Evolutionary conservation across 2,113 vertebrate species (phyloP).

Genomic region (Gobius niger): DNA sequence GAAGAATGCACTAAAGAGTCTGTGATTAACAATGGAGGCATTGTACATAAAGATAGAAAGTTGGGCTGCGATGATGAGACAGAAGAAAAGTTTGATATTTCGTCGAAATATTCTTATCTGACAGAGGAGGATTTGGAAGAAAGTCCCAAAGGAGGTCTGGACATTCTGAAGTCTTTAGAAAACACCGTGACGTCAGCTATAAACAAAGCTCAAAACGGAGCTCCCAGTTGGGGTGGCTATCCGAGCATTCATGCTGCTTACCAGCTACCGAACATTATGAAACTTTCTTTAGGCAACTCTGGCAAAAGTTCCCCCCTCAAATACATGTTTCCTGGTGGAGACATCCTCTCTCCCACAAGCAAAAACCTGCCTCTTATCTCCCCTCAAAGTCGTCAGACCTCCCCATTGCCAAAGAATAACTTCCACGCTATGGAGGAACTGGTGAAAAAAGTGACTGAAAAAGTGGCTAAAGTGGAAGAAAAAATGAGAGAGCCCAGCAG

Average conservation of each 20-base stretch:
- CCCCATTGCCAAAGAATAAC: conserved; percentile 92
- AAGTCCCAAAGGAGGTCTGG: conserved; percentile 94
- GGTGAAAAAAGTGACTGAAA: conserved; percentile 97
- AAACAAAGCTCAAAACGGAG: conserved; percentile 98
- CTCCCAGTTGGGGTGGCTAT: conserved; percentile 97
- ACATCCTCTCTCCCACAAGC: conserved; percentile 82
- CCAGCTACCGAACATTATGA: conserved; percentile 98
- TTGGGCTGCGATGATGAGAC: conserved; percentile 78
- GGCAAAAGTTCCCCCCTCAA: conserved; percentile 88
- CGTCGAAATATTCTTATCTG: conserved; percentile 95
- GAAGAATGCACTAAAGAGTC: conserved; percentile 82
- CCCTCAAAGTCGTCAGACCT: conserved; percentile 89
- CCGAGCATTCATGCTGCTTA: conserved; percentile 98
- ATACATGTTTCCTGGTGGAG: conserved; percentile 86
- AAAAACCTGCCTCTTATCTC: conserved; percentile 90
- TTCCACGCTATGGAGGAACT: conserved; percentile 98
- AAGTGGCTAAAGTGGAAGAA: conserved; percentile 96
- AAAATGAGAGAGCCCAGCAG: conserved; percentile 88
- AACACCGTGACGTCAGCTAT: conserved; percentile 98
- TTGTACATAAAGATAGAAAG: conserved; percentile 84
- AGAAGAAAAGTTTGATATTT: conserved; percentile 93
- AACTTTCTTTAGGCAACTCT: conserved; percentile 88
- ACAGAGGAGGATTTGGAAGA: conserved; percentile 96
- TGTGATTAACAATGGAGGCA: conserved; percentile 65
- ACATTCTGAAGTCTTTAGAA: conserved; percentile 97